Conservation (phyloP, 2,888 invertebrate species). For the Tetragonisca angustula region DNA sequence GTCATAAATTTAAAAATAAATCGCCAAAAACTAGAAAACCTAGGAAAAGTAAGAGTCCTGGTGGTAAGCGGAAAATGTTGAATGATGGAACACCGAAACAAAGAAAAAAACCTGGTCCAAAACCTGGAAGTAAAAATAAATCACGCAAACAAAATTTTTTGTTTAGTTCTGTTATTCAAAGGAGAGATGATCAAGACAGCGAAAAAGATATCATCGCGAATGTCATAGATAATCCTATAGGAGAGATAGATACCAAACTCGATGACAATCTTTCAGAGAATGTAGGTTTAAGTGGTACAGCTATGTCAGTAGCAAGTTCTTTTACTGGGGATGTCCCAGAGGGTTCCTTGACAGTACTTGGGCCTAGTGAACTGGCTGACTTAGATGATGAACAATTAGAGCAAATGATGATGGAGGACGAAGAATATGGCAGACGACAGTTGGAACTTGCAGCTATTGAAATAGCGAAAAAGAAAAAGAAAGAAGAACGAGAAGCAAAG, state of each 20-base stretch:
- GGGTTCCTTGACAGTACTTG: conserved; percentile 78
- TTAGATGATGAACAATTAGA: conserved; percentile 82
- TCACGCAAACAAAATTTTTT: conserved; percentile 73
- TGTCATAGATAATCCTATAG: conserved; percentile 71
- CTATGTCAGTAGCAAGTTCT: conserved; percentile 76
- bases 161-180: conserved; percentile 69
- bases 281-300: conserved; percentile 64
- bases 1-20: conserved; percentile 76
- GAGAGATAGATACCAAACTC: conserved; percentile 64
- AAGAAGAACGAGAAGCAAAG: conserved; percentile 81
- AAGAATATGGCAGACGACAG: conserved; percentile 86
- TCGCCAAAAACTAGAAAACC: conserved; percentile 78
- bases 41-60: conserved; percentile 79
- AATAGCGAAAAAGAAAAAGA: conserved; percentile 81
- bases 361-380: conserved; percentile 79
- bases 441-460: conserved; percentile 84
- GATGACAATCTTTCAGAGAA: conserved; percentile 73
- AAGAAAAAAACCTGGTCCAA: conserved; percentile 82
- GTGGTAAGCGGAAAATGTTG: conserved; percentile 73
- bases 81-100: conserved; percentile 79
- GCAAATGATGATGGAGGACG: conserved; percentile 87
- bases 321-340: conserved; percentile 69
- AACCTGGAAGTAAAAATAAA: conserved; percentile 82
- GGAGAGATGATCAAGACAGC: conserved; percentile 67
- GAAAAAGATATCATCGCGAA: conserved; percentile 74